Percentiles rank a stretch among this genome's conserved stretches.
Conservation (phyloP, 1,140 invertebrate species). For the Drosophila rufa region DNA sequence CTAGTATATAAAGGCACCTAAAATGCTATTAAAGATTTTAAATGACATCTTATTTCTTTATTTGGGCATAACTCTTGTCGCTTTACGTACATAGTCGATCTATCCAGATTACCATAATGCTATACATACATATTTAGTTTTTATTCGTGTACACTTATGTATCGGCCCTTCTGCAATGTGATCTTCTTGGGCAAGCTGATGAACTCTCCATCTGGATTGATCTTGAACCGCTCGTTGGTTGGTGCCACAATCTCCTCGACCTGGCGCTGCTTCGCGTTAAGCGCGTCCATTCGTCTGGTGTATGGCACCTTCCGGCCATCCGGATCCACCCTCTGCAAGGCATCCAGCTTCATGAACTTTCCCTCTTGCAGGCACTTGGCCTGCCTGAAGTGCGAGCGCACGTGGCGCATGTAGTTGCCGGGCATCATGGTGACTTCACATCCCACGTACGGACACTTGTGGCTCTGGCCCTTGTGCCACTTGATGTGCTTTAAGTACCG, state of each 20-base stretch:
- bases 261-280: no score
- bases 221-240: background rate
- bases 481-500: conserved; percentile 4
- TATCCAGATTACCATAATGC: no score
- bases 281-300: background rate
- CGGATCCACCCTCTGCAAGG: conserved; percentile 3
- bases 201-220: conserved; percentile 20
- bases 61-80: background rate
- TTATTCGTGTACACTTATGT: conserved; percentile 8
- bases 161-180: conserved; percentile 8
- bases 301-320: conserved; percentile 6
- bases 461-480: conserved; percentile 1
- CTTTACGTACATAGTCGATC: background rate
- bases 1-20: no score
- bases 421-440: background rate
- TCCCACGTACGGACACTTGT: background rate
- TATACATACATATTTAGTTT: no score
- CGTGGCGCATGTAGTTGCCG: background rate
- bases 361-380: background rate
- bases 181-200: conserved; percentile 20
- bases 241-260: background rate
- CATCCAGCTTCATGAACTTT: conserved; percentile 6
- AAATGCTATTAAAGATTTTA: no score
- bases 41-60: background rate
- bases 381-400: conserved; percentile 6